phyloP scores from a whole-genome alignment of 1,140 invertebrate genomes.

The Drosophila kanapiae region DNA sequence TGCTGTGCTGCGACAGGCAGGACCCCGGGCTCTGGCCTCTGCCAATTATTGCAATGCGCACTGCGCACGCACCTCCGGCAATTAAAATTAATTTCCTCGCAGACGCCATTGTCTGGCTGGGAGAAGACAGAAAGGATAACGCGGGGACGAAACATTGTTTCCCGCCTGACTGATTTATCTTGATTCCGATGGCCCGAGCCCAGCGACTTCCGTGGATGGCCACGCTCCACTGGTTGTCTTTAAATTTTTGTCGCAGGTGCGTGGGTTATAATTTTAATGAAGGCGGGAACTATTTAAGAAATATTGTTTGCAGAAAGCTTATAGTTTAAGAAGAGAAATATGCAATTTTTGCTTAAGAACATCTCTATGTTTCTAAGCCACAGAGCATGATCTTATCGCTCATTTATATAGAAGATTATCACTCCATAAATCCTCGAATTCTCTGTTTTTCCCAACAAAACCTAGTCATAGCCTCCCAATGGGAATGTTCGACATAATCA shows the following conservation, averaged over 20 bases:
- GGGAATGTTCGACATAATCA: conserved; percentile 16
- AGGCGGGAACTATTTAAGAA: neutral
- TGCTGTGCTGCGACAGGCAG: conserved; percentile 8
- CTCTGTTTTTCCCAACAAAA: neutral
- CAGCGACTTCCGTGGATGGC: conserved; percentile 1
- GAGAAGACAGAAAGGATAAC: conserved; percentile 34
- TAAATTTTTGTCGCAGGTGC: conserved; percentile 14
- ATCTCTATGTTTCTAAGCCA: neutral
- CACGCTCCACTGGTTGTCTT: conserved; percentile 15
- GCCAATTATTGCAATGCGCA: conserved; percentile 61
- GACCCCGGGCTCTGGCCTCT: conserved; percentile 37
- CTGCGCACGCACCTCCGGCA: conserved; percentile 62
- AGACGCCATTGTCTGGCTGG: conserved; percentile 56
- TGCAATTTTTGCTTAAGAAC: too few species aligned
- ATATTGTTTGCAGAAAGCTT: neutral
- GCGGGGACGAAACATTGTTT: conserved; percentile 44
- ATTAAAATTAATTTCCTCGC: conserved; percentile 73
- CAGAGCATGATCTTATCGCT: neutral
- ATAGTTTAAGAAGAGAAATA: too few species aligned
- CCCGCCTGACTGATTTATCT: conserved; percentile 53
- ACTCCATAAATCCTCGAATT: neutral
- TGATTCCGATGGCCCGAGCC: conserved; percentile 23
- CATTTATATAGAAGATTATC: neutral
- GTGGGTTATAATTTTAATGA: neutral
- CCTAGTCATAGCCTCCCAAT: neutral